Conservation (phyloP, 2,888 invertebrate genomes). For the Rhodophaea formosa region DNA sequence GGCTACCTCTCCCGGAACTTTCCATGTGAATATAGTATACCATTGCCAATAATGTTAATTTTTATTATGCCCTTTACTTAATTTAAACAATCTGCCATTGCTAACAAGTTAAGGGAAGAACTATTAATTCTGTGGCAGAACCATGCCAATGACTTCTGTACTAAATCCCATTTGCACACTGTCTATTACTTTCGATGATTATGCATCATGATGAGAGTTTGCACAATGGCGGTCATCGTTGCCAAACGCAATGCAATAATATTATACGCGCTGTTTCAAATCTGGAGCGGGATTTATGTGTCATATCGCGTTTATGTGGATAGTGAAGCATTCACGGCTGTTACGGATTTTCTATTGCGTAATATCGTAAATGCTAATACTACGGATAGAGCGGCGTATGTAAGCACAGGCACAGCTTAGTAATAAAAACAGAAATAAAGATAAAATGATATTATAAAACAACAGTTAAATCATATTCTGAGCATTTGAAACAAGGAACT, state of each 20-base stretch:
- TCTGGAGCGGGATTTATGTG: conserved; percentile 43
- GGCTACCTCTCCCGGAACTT: too few relatives aligned
- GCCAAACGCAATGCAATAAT: conserved; percentile 40
- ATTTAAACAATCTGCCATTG: too few relatives aligned
- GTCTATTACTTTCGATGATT: conserved; percentile 32
- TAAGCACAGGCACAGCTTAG: too few relatives aligned
- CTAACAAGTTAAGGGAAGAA: too few relatives aligned
- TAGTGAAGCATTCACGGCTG: conserved; percentile 14
- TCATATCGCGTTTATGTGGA: conserved; percentile 25
- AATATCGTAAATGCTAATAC: background rate
- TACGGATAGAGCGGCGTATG: background rate
- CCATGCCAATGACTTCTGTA: background rate
- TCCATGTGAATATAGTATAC: too few relatives aligned
- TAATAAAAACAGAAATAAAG: too few relatives aligned
- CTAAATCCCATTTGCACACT: background rate
- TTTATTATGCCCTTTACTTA: too few relatives aligned
- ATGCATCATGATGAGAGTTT: conserved; percentile 39
- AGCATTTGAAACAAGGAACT: too few relatives aligned
- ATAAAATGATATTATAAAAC: too few relatives aligned
- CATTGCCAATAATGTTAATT: too few relatives aligned
- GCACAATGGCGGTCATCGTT: conserved; percentile 47
- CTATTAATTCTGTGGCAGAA: too few relatives aligned
- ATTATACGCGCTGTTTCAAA: conserved; percentile 54
- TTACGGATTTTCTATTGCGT: conserved; percentile 10
- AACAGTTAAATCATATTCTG: too few relatives aligned